These are phyloP conservation scores for Meganola albula DNA, from an alignment of 2,888 invertebrate genomes.

Conservation along the genomic window DNA sequence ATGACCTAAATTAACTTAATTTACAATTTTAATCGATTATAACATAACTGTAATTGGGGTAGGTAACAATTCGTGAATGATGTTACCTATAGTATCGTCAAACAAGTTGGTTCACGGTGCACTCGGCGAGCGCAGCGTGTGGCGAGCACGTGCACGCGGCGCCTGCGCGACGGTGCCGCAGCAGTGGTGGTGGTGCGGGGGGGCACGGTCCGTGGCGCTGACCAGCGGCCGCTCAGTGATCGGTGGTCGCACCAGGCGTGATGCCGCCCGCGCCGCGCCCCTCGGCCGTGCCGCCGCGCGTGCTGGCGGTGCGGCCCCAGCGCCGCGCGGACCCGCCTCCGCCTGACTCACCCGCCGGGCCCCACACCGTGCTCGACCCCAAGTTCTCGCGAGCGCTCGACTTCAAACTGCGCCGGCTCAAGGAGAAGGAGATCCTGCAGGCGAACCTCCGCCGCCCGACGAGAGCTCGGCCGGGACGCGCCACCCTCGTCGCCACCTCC, in stretches of 20 bases:
- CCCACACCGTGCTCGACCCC: slow-evolving; percentile 55
- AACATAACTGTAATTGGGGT: no score
- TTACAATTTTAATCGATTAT: no score
- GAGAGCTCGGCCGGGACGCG: slow-evolving; percentile 44
- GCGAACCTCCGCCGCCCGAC: slow-evolving; percentile 52
- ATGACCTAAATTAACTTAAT: no score
- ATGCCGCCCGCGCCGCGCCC: slow-evolving; percentile 49
- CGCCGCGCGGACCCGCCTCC: slow-evolving; percentile 33
- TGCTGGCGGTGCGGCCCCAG: slow-evolving; percentile 56
- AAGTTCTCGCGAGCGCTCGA: slow-evolving; percentile 85
- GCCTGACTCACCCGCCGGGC: slow-evolving; percentile 21
- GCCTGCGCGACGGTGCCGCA: neutral
- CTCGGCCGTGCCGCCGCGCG: slow-evolving; percentile 31
- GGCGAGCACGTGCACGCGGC: no score
- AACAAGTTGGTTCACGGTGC: no score
- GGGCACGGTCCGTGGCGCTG: slow-evolving; percentile 12
- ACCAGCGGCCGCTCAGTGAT: slow-evolving; percentile 2
- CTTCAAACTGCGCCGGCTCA: slow-evolving; percentile 82
- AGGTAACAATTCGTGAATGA: no score
- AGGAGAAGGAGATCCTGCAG: slow-evolving; percentile 75
- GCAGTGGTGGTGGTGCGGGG: neutral
- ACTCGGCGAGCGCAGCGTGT: no score
- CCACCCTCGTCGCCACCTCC: slow-evolving; percentile 41
- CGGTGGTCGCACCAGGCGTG: slow-evolving; percentile 29
- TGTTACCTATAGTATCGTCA: no score